A percentile compares a stretch with the other conserved stretches of the same genome.
Evolutionary conservation across 53 echinoderm and acorn worm genomes (phyloP).

Genomic region (Mesocentrotus franciscanus): DNA sequence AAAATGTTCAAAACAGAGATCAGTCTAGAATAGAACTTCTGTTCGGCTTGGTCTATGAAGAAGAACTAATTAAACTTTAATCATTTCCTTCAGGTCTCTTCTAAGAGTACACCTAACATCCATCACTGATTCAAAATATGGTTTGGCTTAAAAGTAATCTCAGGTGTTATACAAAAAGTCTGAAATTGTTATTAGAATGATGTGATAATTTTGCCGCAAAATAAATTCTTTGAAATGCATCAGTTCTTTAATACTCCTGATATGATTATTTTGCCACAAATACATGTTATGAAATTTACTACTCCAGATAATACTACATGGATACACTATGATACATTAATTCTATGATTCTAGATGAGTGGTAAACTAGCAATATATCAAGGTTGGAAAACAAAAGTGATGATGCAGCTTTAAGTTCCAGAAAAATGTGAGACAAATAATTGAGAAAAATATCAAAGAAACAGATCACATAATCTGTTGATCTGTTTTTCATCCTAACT

Average conservation of each 20-base stretch:
- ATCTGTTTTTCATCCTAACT: slow-evolving; percentile 48
- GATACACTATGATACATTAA: neutral
- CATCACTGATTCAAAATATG: neutral
- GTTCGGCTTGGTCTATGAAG: slow-evolving; percentile 26
- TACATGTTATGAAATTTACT: too few species aligned
- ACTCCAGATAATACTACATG: neutral
- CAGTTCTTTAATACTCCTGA: neutral
- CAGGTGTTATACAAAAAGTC: neutral
- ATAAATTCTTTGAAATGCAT: neutral
- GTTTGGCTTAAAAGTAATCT: neutral
- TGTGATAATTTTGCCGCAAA: neutral
- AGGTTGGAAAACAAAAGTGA: neutral
- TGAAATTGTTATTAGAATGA: neutral
- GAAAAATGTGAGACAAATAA: slow-evolving; percentile 19
- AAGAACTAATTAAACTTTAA: slow-evolving; percentile 35
- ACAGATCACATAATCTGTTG: slow-evolving; percentile 34
- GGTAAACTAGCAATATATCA: neutral
- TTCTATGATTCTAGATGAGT: neutral
- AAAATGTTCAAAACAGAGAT: neutral
- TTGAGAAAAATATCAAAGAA: slow-evolving; percentile 37
- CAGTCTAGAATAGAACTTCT: neutral
- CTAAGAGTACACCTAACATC: neutral
- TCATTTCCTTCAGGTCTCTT: neutral
- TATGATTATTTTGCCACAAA: too few species aligned
- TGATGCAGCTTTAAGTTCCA: slow-evolving; percentile 26